Conservation (phyloP, 1,140 invertebrate species). For the Drosophila carrolli region DNA sequence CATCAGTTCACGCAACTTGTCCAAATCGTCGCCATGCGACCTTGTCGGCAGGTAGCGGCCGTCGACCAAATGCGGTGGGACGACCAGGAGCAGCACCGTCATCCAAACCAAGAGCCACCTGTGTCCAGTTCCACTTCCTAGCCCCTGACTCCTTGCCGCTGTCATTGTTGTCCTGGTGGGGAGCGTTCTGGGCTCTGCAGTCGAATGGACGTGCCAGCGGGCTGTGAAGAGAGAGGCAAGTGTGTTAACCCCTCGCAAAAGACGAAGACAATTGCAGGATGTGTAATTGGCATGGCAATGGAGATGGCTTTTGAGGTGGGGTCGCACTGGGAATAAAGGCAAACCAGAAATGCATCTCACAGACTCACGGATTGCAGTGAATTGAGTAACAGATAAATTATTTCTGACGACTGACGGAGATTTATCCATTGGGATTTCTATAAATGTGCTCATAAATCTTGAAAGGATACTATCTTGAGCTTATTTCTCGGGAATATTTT, state of each 20-base stretch:
- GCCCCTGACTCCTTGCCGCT: slow-evolving; percentile 19
- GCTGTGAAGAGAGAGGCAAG: slow-evolving; percentile 15
- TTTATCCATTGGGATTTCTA: slow-evolving; percentile 11
- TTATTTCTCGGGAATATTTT: slow-evolving; percentile 19
- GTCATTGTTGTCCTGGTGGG: slow-evolving; percentile 32
- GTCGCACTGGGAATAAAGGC: slow-evolving; percentile 39
- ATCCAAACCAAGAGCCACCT: slow-evolving; percentile 55
- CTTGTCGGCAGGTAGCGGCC: slow-evolving; percentile 86
- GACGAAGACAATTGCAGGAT: slow-evolving; percentile 39
- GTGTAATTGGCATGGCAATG: slow-evolving; percentile 37
- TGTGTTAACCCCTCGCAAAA: slow-evolving; percentile 16
- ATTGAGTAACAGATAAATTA: slow-evolving; percentile 40
- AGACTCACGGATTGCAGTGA: slow-evolving; percentile 9
- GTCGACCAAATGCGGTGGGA: slow-evolving; percentile 79
- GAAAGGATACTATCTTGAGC: slow-evolving; percentile 10
- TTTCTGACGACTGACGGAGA: slow-evolving; percentile 12
- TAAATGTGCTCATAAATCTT: slow-evolving; percentile 18
- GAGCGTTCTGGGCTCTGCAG: slow-evolving; percentile 22
- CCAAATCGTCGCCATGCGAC: slow-evolving; percentile 86
- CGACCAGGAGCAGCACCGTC: slow-evolving; percentile 62
- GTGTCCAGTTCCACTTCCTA: slow-evolving; percentile 33
- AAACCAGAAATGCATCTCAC: slow-evolving; percentile 34
- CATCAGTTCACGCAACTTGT: slow-evolving; percentile 86
- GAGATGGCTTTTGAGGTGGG: slow-evolving; percentile 44
- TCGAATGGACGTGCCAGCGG: slow-evolving; percentile 20